Percentiles rank a stretch among this genome's conserved stretches.
Evolutionary conservation across 2,888 invertebrate species (phyloP).

Genomic region (Biston stratarius): DNA sequence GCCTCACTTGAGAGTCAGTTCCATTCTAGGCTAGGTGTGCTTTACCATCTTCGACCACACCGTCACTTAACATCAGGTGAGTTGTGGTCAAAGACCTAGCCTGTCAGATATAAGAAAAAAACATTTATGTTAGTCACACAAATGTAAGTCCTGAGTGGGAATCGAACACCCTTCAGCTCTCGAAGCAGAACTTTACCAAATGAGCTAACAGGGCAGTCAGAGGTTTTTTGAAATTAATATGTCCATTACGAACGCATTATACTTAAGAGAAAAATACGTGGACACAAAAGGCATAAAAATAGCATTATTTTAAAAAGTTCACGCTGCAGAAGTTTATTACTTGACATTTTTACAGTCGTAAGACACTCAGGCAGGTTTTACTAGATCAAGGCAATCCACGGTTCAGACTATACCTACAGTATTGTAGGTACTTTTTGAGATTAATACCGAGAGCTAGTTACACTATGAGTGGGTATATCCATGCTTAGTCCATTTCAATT

Average conservation of each 20-base stretch:
- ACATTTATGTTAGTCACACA: no score
- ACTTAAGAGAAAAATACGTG: not conserved
- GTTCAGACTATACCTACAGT: constrained; percentile 21
- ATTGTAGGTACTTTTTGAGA: constrained; percentile 38
- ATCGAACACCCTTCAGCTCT: no score
- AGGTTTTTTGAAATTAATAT: not conserved
- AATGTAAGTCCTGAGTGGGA: no score
- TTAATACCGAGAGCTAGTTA: constrained; percentile 12
- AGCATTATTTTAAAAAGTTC: constrained; percentile 9
- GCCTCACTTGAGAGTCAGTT: no score
- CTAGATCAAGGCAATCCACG: constrained; percentile 62
- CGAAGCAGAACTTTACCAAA: no score
- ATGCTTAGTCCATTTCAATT: constrained; percentile 43
- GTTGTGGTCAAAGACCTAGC: no score
- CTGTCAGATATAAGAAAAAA: no score
- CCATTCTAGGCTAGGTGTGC: no score
- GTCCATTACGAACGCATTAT: not conserved
- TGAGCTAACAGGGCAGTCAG: no score
- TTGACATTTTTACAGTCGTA: constrained; percentile 49
- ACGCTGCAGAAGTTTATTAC: constrained; percentile 18
- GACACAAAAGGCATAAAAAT: not conserved
- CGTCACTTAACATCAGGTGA: no score
- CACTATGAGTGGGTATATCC: constrained; percentile 7
- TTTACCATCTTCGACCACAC: no score
- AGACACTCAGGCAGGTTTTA: constrained; percentile 47